Conservation (phyloP, 2,888 invertebrate species). For the Caenorhabditis sp. region DNA sequence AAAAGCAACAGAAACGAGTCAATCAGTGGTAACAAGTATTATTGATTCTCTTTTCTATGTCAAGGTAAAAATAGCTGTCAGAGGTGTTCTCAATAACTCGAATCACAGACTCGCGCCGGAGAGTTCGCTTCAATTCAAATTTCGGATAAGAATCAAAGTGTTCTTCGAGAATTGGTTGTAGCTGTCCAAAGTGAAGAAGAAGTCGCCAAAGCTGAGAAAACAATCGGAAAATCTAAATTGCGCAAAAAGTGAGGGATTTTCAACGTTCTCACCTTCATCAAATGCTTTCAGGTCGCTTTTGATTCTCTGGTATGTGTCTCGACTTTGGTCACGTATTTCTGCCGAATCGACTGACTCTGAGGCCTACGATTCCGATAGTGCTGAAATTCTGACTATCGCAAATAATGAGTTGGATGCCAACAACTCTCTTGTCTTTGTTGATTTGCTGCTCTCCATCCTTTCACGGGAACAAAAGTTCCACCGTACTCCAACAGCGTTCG, state of each 20-base stretch:
- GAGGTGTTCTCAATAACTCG: no score
- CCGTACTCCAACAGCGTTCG: conserved; percentile 65
- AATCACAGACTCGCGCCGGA: conserved; percentile 67
- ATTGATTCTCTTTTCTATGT: conserved; percentile 63
- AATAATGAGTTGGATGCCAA: conserved; percentile 60
- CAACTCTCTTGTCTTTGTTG: conserved; percentile 66
- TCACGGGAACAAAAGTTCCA: conserved; percentile 67
- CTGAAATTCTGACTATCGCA: conserved; percentile 66
- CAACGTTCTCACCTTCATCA: not conserved
- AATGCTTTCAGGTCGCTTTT: conserved; percentile 58
- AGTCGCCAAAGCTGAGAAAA: conserved; percentile 65
- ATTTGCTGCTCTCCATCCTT: conserved; percentile 72
- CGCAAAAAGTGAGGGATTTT: conserved; percentile 46
- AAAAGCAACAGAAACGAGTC: conserved; percentile 56
- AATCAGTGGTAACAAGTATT: conserved; percentile 53
- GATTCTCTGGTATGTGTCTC: conserved; percentile 65
- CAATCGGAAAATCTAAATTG: conserved; percentile 53
- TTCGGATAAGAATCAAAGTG: conserved; percentile 69
- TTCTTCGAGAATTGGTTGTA: conserved; percentile 66
- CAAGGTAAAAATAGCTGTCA: conserved; percentile 41
- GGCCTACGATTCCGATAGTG: conserved; percentile 52
- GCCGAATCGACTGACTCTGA: conserved; percentile 46
- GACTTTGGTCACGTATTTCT: conserved; percentile 64
- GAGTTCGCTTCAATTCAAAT: conserved; percentile 69
- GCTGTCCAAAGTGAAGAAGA: conserved; percentile 64